phyloP scores from a whole-genome alignment of 2,113 vertebrate species.

The Eolophus roseicapilla region DNA sequence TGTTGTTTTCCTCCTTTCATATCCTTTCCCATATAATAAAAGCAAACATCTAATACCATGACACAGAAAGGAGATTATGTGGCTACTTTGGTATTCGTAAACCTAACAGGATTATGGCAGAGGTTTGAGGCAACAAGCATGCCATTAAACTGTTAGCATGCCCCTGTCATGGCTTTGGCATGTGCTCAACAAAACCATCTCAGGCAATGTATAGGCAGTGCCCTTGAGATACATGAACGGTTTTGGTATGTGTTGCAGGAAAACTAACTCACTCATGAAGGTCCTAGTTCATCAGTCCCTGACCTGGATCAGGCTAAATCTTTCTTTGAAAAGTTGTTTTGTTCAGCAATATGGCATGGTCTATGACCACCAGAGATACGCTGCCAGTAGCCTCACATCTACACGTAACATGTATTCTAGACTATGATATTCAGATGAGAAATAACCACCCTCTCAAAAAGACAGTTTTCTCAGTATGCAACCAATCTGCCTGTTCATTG shows the following conservation, averaged over 20 bases:
- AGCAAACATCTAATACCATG: background rate
- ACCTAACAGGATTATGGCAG: background rate
- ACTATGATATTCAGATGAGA: background rate
- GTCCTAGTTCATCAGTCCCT: background rate
- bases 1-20: background rate
- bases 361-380: background rate
- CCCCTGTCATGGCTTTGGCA: background rate
- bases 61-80: background rate
- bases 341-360: background rate
- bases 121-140: background rate
- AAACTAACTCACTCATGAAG: background rate
- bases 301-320: background rate
- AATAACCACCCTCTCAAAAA: background rate
- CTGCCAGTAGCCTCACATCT: background rate
- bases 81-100: background rate
- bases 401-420: background rate
- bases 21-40: background rate
- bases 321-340: background rate
- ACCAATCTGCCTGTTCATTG: background rate
- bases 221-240: background rate
- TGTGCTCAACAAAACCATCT: background rate
- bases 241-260: background rate
- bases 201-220: background rate
- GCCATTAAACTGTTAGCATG: background rate
- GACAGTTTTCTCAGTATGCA: background rate